phyloP scores from a whole-genome alignment of 64 coral and sea anemone genomes.

The Pocillopora damicornis region DNA sequence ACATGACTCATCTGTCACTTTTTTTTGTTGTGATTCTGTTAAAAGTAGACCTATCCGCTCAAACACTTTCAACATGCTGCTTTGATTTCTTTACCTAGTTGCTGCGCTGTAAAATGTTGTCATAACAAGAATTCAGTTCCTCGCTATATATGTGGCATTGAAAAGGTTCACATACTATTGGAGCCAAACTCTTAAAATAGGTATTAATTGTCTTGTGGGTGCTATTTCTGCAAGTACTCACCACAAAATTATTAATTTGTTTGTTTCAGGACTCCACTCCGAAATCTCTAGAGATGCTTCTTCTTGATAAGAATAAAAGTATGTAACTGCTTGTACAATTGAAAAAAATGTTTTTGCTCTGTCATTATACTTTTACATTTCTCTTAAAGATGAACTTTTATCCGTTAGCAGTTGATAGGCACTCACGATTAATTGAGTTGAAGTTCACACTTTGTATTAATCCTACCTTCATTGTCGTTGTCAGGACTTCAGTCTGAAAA shows the following conservation, averaged over 20 bases:
- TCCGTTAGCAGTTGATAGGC: background rate
- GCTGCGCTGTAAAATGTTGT: no score
- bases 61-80: no score
- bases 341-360: background rate
- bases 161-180: no score
- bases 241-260: background rate
- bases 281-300: conserved; percentile 96
- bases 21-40: no score
- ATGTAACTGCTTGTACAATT: background rate
- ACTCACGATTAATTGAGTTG: background rate
- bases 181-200: no score
- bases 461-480: background rate
- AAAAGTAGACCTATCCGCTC: no score
- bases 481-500: conserved; percentile 97
- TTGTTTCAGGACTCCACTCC: conserved; percentile 56
- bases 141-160: no score
- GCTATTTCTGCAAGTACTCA: background rate
- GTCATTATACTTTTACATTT: background rate
- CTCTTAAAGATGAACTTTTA: background rate
- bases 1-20: no score
- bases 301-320: conserved; percentile 98
- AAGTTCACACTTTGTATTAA: background rate
- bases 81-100: no score
- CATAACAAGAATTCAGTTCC: no score
- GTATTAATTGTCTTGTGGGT: no score